Evolutionary conservation across 2,888 invertebrate genomes (phyloP).

Genomic region (Aspidapion aeneum): DNA sequence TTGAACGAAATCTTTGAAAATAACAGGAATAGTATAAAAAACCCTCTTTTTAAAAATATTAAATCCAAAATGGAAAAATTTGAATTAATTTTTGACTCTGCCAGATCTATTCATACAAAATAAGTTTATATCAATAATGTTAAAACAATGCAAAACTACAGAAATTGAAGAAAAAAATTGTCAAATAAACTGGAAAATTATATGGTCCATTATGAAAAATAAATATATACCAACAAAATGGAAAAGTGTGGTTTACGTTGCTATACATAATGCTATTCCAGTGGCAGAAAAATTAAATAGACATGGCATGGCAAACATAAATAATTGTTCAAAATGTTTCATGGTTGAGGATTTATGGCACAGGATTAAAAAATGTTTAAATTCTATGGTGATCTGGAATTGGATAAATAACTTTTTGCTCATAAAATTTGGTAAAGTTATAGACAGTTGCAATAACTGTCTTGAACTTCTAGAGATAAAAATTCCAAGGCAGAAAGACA

Average conservation of each 20-base stretch:
- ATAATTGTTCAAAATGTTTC: background rate
- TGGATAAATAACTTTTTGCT: too few species aligned
- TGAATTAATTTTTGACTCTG: conserved; percentile 2
- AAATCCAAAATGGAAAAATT: background rate
- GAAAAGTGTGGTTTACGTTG: background rate
- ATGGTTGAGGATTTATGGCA: too few species aligned
- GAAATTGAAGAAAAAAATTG: background rate
- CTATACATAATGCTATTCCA: conserved; percentile 3
- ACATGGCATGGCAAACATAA: background rate
- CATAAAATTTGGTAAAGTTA: too few species aligned
- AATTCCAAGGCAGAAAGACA: too few species aligned
- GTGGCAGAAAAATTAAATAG: conserved; percentile 3
- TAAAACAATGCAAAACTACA: background rate
- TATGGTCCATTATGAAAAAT: background rate
- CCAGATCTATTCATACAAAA: background rate
- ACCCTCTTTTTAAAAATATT: conserved; percentile 2
- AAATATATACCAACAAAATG: background rate
- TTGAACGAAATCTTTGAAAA: too few species aligned
- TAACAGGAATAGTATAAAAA: background rate
- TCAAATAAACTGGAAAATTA: background rate
- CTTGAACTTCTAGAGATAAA: too few species aligned
- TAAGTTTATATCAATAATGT: background rate
- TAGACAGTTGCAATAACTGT: too few species aligned
- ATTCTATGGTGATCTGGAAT: too few species aligned
- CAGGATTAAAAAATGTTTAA: too few species aligned